Base-by-base conservation (phyloP, 2,113 vertebrate genomes). In the Zosterops pallidus region DNA sequence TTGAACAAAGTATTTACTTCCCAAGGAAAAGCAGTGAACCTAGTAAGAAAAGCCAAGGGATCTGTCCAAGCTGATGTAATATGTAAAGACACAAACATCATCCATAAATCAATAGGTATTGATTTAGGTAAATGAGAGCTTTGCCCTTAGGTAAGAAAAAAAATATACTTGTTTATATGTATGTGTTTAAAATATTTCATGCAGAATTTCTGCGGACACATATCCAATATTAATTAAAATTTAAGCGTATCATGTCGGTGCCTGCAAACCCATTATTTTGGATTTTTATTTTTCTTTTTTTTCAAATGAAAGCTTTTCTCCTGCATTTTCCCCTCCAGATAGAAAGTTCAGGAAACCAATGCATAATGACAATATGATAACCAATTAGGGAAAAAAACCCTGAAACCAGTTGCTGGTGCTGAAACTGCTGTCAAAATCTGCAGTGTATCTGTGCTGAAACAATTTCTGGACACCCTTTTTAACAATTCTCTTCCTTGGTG, bases 81-180 rank as follows among this genome's bases (percentile, higher is more conserved):
- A 77, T 9, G 9, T 87, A 97, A 96, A 95, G 96, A 96, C 91
- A 96, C 87, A 95, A 97, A 68, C 91, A 96, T 94, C 94, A 97
- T 91, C 81, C 83, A 64, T 95, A 96, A 97, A 97, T 97, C 97
- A 97, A 94, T 97, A 90, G 7, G 26, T 83, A 97, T 97, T 94
- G 97, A 98, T 96, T 97, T 94, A 95, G 75, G 96, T 96, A 97
- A 98, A 96, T 93, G 95, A 95, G 91, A 96, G 89, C 46, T 83
- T 88, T 96, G 83, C 81, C 90, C 83, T 92, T 80, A 71, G 77
- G 76, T 83, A 86, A 96, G 91, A 88, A 70, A 94, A 94, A 94
- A 79, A 71, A 50, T 31, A 28, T 47, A n/a, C 12, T 89, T 90
- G 62, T 96, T 92, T 83, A 44, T 88, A 56, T 65, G 68, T 67